Conservation (phyloP, 2,797 vertebrate genomes). For the Stomatorhinus walkeri region DNA sequence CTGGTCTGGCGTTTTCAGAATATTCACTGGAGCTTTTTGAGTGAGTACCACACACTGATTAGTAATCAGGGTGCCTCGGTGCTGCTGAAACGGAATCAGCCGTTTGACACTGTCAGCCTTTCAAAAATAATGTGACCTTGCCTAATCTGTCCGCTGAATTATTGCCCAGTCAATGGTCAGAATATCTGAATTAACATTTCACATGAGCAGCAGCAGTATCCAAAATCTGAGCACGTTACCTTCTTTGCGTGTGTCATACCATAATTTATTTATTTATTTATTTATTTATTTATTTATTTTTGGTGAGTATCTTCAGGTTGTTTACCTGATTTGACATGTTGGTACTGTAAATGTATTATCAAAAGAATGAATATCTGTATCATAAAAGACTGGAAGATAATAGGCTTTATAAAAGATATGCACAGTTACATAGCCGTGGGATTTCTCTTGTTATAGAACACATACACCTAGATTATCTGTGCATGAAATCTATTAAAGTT, state of each 20-base stretch:
- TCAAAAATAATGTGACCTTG: conserved; percentile 1
- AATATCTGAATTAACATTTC: not conserved
- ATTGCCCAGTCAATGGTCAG: not conserved
- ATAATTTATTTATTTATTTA: not conserved
- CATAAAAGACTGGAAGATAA: not conserved
- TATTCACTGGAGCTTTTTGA: not conserved
- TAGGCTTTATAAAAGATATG: not conserved
- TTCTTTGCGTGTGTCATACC: not conserved
- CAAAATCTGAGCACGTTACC: not conserved
- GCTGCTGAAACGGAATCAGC: not conserved
- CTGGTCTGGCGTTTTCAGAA: not conserved
- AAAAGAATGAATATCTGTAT: not conserved
- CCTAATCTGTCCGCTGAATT: not conserved
- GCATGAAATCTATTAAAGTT: not conserved
- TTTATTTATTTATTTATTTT: not conserved
- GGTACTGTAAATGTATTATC: not conserved
- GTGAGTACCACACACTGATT: not conserved
- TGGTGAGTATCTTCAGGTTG: not conserved
- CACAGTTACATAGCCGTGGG: not conserved
- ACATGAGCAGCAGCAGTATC: not conserved
- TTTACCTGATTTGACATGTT: not conserved
- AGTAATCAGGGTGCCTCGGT: not conserved
- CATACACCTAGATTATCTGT: not conserved
- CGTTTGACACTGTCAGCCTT: not conserved
- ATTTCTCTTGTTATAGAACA: not conserved